These are phyloP conservation scores for Xiphorhynchus elegans DNA, from an alignment of 2,113 vertebrate genomes.

Conservation along the genomic window DNA sequence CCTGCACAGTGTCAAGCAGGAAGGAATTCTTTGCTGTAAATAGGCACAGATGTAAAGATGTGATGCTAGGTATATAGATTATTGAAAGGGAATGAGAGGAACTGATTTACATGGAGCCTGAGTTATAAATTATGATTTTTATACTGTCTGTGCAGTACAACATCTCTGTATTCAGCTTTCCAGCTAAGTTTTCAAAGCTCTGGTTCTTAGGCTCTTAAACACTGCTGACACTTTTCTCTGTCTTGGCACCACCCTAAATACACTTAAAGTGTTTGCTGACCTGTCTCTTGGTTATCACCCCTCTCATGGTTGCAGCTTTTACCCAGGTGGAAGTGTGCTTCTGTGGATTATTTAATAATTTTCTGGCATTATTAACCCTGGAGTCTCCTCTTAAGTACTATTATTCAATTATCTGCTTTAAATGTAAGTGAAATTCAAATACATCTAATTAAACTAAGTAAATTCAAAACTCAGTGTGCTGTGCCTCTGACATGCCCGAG, in stretches of 20 bases:
- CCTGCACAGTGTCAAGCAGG: background rate
- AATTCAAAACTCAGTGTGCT: background rate
- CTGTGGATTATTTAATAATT: background rate
- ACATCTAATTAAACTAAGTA: background rate
- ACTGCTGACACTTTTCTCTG: background rate
- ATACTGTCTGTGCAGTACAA: background rate
- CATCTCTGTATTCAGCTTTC: background rate
- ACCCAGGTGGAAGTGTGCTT: background rate
- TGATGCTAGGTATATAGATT: background rate
- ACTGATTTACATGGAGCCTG: background rate
- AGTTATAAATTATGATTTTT: background rate
- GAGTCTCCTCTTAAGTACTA: background rate
- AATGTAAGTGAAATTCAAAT: background rate
- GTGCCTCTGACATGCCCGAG: background rate
- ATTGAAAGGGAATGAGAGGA: background rate
- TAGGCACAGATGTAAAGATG: background rate
- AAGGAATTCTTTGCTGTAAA: slow-evolving; percentile 12
- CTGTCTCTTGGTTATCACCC: background rate
- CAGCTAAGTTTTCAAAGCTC: background rate
- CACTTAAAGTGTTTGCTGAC: background rate
- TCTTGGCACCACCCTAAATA: background rate
- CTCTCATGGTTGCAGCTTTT: background rate
- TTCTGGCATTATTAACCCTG: background rate
- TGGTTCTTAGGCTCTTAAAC: background rate
- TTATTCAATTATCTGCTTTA: background rate